Percentiles rank a stretch among this genome's conserved stretches.
These are phyloP conservation scores for Megalurothrips usitatus DNA, from an alignment of 2,888 invertebrate species.

Conservation along the genomic window DNA sequence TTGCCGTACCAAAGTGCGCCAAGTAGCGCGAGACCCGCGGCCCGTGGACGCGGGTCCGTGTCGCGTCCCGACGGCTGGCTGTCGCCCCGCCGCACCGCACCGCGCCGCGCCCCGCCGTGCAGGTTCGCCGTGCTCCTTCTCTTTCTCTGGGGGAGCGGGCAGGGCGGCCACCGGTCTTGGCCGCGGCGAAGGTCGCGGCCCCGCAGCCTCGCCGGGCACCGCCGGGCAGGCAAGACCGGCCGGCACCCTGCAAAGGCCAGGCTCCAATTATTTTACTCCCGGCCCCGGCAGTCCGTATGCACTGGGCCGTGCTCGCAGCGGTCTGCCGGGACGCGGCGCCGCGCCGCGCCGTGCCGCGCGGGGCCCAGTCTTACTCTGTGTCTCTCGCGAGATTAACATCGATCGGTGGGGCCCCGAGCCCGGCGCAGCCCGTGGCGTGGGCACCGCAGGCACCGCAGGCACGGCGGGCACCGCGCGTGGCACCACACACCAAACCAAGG, in stretches of 20 bases:
- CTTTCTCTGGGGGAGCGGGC: background rate
- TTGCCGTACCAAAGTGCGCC: background rate
- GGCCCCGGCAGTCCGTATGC: background rate
- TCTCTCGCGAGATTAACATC: slow-evolving; percentile 42
- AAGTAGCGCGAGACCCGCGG: background rate
- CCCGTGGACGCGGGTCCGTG: background rate
- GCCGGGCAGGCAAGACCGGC: background rate
- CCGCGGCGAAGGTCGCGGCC: background rate
- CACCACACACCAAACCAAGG: too few species aligned
- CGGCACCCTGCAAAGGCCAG: background rate
- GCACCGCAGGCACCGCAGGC: slow-evolving; percentile 36
- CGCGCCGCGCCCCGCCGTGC: background rate
- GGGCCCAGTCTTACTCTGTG: slow-evolving; percentile 30
- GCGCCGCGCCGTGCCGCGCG: background rate
- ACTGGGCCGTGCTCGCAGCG: background rate
- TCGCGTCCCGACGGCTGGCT: background rate
- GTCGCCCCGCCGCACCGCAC: too few species aligned
- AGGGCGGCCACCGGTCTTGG: background rate
- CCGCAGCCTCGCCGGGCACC: background rate
- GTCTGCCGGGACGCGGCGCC: background rate
- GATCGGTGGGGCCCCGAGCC: slow-evolving; percentile 41
- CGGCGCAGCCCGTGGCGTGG: too few species aligned
- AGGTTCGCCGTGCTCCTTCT: background rate
- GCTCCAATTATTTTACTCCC: background rate
- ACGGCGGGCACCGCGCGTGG: slow-evolving; percentile 31